A percentile compares a stretch with the other conserved stretches of the same genome.
These are phyloP conservation scores for Ametastegia equiseti DNA, from an alignment of 2,888 invertebrate species.

Conservation along the genomic window DNA sequence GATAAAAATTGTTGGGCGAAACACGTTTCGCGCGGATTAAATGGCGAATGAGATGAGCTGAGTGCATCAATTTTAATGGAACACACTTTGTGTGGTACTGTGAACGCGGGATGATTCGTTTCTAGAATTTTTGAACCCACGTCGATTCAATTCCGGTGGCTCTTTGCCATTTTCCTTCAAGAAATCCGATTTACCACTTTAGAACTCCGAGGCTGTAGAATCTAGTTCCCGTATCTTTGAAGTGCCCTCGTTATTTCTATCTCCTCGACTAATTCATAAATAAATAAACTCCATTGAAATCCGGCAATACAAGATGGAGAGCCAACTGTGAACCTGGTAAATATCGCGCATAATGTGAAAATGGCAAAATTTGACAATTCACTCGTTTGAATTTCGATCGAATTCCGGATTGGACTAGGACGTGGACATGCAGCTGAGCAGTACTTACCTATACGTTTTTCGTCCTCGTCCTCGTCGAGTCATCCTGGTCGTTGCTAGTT, in stretches of 20 bases:
- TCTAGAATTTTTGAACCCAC: slow-evolving; percentile 29
- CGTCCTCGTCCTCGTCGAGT: slow-evolving; percentile 4
- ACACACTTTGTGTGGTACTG: neutral
- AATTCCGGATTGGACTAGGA: neutral
- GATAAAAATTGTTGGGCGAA: neutral
- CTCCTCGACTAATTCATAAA: slow-evolving; percentile 26
- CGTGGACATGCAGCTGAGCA: neutral
- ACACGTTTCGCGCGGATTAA: neutral
- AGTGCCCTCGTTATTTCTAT: slow-evolving; percentile 17
- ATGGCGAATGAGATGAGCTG: neutral
- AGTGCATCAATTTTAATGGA: neutral
- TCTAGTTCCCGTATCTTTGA: slow-evolving; percentile 14
- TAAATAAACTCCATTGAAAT: neutral
- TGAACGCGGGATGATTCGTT: slow-evolving; percentile 11
- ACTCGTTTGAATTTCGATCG: neutral
- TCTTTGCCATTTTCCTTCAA: slow-evolving; percentile 21
- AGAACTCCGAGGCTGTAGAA: slow-evolving; percentile 19
- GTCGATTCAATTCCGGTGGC: slow-evolving; percentile 25
- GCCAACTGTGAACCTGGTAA: neutral
- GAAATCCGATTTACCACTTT: slow-evolving; percentile 32
- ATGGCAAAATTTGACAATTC: neutral
- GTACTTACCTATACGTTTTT: neutral
- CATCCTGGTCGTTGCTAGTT: slow-evolving; percentile 5
- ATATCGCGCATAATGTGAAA: neutral
- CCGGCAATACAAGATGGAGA: neutral